Base-by-base conservation (phyloP, 2,797 vertebrate species). In the Naso thynnoides region DNA sequence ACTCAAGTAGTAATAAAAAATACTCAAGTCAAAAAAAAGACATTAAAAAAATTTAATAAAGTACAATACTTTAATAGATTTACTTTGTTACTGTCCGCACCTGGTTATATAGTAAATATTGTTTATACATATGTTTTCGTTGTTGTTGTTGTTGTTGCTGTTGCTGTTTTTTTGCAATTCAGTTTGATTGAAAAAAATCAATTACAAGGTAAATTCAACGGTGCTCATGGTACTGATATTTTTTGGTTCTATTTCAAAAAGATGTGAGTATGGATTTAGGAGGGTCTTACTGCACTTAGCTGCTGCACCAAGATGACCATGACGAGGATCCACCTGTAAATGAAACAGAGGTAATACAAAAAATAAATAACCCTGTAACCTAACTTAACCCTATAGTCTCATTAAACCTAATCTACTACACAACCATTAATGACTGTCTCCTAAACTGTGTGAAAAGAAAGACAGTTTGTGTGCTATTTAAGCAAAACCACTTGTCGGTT, bases 261-360 rank as follows among this genome's bases (percentile, higher is more conserved):
- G n/a, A n/a, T n/a, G n/a, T 48, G 21, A 29, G 15, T 33, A 19
- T 66, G 9, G 3, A 53, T 8, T 15, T 48, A 47, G 39, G 42
- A 49, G 47, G 8, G 0, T 76, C 91, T 93, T 86, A 93, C 92
- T 78, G 90, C 86, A 24, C 53, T 73, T 56, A 87, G 72, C 38
- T 66, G 78, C 23, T 79, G 79, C 50, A 75, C 69, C 66, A 61
- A 48, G 48, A 89, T 18, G 38, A 74, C 48, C 45, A 90, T 48
- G 33, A 81, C 26, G 18, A 89, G 49, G 42, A 87, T 84, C 84
- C 88, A 91, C 79, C 92, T 94, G 87, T 38, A 50, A 75, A 86
- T 29, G 10, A 1, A 72, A 76, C 9, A 77, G 27, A 4, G 4
- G 5, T 9, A 14, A 49, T 14, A 21, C n/a, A n/a, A n/a, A n/a